Conservation (phyloP, 2,888 invertebrate genomes). For the Erebia epiphron region DNA sequence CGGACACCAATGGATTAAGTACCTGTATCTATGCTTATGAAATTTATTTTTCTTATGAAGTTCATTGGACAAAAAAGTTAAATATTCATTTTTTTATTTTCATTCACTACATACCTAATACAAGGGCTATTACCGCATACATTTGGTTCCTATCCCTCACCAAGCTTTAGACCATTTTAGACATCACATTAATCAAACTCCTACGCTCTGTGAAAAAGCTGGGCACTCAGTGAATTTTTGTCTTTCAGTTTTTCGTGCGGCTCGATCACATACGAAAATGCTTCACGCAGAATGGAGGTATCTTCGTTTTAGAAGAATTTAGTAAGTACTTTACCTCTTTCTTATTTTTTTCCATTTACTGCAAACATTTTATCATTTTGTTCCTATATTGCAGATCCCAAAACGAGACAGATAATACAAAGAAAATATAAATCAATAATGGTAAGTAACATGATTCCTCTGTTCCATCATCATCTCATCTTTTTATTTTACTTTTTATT, state of each 20-base stretch:
- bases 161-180: slow-evolving; percentile 15
- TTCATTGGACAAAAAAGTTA: too few species aligned
- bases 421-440: slow-evolving; percentile 98
- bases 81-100: not conserved
- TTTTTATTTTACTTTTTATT: slow-evolving; percentile 50
- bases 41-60: too few species aligned
- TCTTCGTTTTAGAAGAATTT: slow-evolving; percentile 99
- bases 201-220: not conserved
- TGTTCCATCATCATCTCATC: slow-evolving; percentile 35
- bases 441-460: slow-evolving; percentile 85
- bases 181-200: not conserved
- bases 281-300: slow-evolving; percentile 99
- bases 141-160: not conserved
- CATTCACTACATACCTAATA: not conserved
- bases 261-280: slow-evolving; percentile 99
- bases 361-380: not conserved
- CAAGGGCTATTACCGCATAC: too few species aligned
- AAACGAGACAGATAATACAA: slow-evolving; percentile 97
- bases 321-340: slow-evolving; percentile 88
- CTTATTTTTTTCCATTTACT: not conserved
- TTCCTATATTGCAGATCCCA: slow-evolving; percentile 91
- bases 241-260: slow-evolving; percentile 99
- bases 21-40: too few species aligned
- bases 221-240: slow-evolving; percentile 37
- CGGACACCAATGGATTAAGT: too few species aligned